Conservation (phyloP, 1,140 invertebrate genomes). For the Temnothorax curvispinosus region DNA sequence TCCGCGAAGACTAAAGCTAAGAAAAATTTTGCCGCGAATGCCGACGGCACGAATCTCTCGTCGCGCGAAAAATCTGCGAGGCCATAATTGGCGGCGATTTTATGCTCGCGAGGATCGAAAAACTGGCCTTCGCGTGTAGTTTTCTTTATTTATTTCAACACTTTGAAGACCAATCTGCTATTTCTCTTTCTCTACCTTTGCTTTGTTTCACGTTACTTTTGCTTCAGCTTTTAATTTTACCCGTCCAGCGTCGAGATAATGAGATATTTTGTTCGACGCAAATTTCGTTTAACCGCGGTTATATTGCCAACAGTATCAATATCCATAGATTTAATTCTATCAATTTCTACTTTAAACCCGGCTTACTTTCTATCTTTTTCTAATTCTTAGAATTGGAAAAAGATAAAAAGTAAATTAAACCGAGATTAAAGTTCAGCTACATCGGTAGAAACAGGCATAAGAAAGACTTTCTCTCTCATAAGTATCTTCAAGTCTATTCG, state of each 20-base stretch:
- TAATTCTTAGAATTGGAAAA: no score
- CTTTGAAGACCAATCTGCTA: neutral
- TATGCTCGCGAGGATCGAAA: neutral
- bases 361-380: no score
- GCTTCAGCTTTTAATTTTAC: neutral
- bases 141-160: neutral
- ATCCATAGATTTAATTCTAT: neutral
- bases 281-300: neutral
- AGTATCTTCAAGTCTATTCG: neutral
- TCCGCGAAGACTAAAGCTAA: no score
- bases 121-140: neutral
- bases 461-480: neutral
- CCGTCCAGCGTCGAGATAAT: constrained; percentile 20
- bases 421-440: no score
- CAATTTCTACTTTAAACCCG: no score
- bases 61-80: neutral
- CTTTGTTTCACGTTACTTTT: neutral
- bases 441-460: neutral
- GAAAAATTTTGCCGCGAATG: neutral
- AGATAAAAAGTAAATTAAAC: no score
- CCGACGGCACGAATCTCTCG: neutral
- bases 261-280: constrained; percentile 21
- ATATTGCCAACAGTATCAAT: neutral
- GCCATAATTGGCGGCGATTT: constrained; percentile 1
- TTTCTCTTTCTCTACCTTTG: neutral